Evolutionary conservation across 2,888 invertebrate species (phyloP).

Genomic region (Pollenia griseotomentosa): DNA sequence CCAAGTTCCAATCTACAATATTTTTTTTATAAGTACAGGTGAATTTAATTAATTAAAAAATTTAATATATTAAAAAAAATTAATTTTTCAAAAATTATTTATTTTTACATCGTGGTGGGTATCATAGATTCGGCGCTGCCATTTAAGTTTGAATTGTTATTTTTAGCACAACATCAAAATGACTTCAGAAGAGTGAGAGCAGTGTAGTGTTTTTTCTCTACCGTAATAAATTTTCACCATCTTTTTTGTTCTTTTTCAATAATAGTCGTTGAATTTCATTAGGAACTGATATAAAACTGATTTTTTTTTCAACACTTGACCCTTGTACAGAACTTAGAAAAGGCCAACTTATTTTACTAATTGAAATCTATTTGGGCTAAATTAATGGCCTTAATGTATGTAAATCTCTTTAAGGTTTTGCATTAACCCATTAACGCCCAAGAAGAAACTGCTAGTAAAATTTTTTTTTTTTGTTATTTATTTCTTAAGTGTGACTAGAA

Average conservation of each 20-base stretch:
- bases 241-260: background rate
- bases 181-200: background rate
- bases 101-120: too few species aligned
- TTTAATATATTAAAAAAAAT: too few species aligned
- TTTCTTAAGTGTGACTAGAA: too few species aligned
- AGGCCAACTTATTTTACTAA: slow-evolving; percentile 1
- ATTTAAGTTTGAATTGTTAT: slow-evolving; percentile 46
- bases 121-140: background rate
- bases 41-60: too few species aligned
- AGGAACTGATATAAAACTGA: background rate
- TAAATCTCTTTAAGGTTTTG: background rate
- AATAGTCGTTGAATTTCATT: background rate
- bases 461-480: too few species aligned
- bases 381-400: background rate
- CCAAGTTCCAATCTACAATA: too few species aligned
- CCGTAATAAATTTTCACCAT: background rate
- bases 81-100: too few species aligned
- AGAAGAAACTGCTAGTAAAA: too few species aligned
- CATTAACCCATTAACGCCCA: too few species aligned
- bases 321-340: background rate
- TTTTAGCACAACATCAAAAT: background rate
- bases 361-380: background rate
- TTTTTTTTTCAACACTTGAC: slow-evolving; percentile 14
- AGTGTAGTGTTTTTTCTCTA: background rate
- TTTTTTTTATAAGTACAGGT: too few species aligned